Evolutionary conservation across 2,797 vertebrate genomes (phyloP), one percentile per base, ranked within the genome.

Genomic region (Gymnocypris eckloni): DNA sequence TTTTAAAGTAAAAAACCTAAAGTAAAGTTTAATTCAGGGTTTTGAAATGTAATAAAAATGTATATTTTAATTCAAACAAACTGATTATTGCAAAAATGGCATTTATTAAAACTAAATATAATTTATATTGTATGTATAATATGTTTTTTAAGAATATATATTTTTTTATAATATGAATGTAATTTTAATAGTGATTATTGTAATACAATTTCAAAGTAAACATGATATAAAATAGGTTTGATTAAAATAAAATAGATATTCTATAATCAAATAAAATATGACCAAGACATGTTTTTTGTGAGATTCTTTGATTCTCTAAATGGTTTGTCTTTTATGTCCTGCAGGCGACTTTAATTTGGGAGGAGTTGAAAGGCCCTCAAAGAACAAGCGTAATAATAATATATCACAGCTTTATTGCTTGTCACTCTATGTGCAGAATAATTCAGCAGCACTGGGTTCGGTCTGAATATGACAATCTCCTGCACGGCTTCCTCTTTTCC

Each of bases 281-380:
- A 22, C 45, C 11, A 33, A 39, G n/a, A 48, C 15, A 33, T 28
- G 13, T 2, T 69, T 69, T 79, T 66, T 41, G 52, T 59, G 37
- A 78, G 41, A 43, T 64, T 66, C 22, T 79, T 16, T 33, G n/a
- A 25, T 16, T 54, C 18, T 39, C 2, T 59, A 59, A 82, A 61
- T 4, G 4, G 18, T 43, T 69, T 72, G 59, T 67, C n/a, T 81
- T 81, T 52, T 81, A 39, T 86, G 64, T 92, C 91, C 90, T 92
- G 82, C 88, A 93, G 90, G 91, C 92, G 79, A 91, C 91, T 86
- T 85, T 94, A 90, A 85, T 88, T 87, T 90, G 88, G 90, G 88
- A 89, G 89, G 90, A 93, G 50, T 79, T 37, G 54, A 92, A 90
- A 92, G 39, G 50, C 54, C 83, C 84, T 86, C 88, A 87, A 90